Evolutionary conservation across 2,888 invertebrate species (phyloP), one percentile per base, ranked within the genome.

Genomic region (Xestia xanthographa): DNA sequence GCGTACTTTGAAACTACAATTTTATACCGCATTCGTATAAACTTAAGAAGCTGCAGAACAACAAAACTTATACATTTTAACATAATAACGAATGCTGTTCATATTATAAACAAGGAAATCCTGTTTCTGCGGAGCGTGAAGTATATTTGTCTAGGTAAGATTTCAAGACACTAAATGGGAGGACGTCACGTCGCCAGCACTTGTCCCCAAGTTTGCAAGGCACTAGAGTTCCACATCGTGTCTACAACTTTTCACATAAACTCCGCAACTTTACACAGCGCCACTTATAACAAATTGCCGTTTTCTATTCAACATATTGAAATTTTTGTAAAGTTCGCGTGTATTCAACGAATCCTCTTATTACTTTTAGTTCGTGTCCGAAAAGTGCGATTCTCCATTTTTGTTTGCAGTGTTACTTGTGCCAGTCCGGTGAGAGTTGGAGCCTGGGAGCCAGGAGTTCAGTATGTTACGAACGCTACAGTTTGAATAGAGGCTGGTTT

Each of bases 171-270:
- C 90, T 92, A 90, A 91, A 92, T 89, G 90, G 90, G 86, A 89
- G 91, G 91, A 92, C 90, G 94, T 95, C 95, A 95, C 95, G 95
- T 95, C 91, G 87, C 88, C 90, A 87, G 91, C 95, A 95, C 95
- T 95, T 94, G 94, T 95, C 93, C 90, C 90, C 91, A 91, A 95
- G 92, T 94, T 94, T 89, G 88, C 90, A 91, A 91, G 90, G 91
- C 89, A 87, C 90, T 89, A 87, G 90, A 91, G 88, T 90, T 91
- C 91, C 91, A 89, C 92, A 89, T 91, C 92, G 90, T 92, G 93
- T 93, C 94, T 90, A 85, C 92, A 96, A 95, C 93, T 96, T 95
- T 95, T 93, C 95, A 93, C 95, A 95, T 95, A 95, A 96, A 95
- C 93, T 94, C 92, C 89, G 89, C 92, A 94, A 95, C 93, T 95